A percentile compares a stretch with the other conserved stretches of the same genome.
Evolutionary conservation across 2,113 vertebrate genomes (phyloP).

Genomic region (Thymallus thymallus): DNA sequence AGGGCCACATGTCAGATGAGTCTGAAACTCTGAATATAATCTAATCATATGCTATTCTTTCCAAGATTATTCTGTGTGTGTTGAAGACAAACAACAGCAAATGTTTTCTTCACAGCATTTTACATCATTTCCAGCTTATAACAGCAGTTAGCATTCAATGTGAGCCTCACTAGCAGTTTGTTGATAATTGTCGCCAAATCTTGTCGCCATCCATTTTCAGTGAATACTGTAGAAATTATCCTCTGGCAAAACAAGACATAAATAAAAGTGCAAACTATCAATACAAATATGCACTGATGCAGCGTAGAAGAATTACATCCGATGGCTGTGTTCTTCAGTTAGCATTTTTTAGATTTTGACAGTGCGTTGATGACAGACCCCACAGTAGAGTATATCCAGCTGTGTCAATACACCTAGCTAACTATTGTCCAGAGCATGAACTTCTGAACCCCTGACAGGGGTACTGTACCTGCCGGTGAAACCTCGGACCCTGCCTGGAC

Average conservation of each 20-base stretch:
- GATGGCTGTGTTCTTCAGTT: background rate
- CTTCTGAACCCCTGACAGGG: constrained; percentile 58
- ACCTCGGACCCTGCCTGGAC: background rate
- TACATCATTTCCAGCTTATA: constrained; percentile 8
- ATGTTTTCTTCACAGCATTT: constrained; percentile 8
- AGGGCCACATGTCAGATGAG: constrained; percentile 21
- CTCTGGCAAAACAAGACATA: background rate
- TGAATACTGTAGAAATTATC: background rate
- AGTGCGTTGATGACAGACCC: constrained; percentile 5
- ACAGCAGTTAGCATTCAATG: background rate
- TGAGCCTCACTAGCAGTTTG: background rate
- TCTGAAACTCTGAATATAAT: constrained; percentile 5
- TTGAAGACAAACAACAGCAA: constrained; percentile 25
- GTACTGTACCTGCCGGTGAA: constrained; percentile 51
- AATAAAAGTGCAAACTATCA: background rate
- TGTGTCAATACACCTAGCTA: constrained; percentile 16
- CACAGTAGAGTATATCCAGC: constrained; percentile 22
- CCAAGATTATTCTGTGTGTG: constrained; percentile 27
- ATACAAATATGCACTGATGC: background rate
- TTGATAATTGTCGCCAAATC: too few species aligned
- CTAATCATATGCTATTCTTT: constrained; percentile 37
- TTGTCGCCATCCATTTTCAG: background rate
- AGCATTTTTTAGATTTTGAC: background rate
- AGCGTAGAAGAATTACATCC: too few species aligned
- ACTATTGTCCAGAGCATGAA: constrained; percentile 43